Conservation (phyloP, 1,140 invertebrate species). For the Gryon sp. region DNA sequence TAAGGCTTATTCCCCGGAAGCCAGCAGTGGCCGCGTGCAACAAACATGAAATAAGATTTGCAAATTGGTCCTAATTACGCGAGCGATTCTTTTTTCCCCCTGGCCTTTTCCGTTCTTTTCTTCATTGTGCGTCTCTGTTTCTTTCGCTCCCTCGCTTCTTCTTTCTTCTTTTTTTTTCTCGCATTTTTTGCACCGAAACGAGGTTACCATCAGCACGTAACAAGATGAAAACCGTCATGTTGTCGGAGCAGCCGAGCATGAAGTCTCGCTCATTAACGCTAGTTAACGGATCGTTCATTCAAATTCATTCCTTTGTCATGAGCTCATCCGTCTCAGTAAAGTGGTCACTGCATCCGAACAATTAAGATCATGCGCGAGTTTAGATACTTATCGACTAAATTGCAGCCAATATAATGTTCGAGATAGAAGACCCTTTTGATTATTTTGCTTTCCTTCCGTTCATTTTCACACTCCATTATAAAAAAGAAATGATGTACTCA, state of each 20-base stretch:
- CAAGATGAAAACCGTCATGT: constrained; percentile 62
- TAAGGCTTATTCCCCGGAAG: constrained; percentile 1
- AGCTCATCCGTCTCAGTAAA: constrained; percentile 59
- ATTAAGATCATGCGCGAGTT: constrained; percentile 64
- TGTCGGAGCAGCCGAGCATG: constrained; percentile 59
- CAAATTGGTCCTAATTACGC: constrained; percentile 53
- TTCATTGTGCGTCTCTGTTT: no score
- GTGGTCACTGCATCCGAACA: constrained; percentile 62
- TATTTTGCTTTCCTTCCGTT: constrained; percentile 32
- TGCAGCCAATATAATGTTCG: constrained; percentile 48
- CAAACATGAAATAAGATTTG: constrained; percentile 35
- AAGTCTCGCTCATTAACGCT: constrained; percentile 64
- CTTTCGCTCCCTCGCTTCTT: background rate
- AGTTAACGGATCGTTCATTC: constrained; percentile 66
- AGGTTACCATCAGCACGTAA: constrained; percentile 58
- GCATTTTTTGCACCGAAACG: constrained; percentile 55
- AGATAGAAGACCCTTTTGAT: constrained; percentile 48
- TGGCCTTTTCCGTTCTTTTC: constrained; percentile 10
- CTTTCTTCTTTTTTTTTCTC: constrained; percentile 9
- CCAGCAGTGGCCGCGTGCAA: background rate
- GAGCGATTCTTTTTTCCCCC: constrained; percentile 16
- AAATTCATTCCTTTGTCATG: constrained; percentile 66
- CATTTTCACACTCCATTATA: constrained; percentile 36
- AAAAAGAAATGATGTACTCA: no score
- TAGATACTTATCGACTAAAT: constrained; percentile 64